These are phyloP conservation scores for Leptodactylus fuscus DNA, from an alignment of 2,113 vertebrate species.

Conservation along the genomic window DNA sequence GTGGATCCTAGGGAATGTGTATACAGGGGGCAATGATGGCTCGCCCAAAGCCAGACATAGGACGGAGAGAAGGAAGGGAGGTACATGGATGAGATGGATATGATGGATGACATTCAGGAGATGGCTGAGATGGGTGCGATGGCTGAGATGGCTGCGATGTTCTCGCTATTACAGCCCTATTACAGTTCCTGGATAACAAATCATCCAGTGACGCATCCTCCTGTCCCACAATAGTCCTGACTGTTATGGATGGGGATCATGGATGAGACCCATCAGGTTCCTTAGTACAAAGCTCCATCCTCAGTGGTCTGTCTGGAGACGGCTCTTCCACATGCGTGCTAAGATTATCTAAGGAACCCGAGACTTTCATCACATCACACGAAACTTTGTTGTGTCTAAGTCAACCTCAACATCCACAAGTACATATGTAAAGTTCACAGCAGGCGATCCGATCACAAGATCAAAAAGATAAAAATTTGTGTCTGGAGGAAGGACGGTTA, in stretches of 20 bases:
- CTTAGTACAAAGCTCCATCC: not conserved
- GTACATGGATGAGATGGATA: too few species aligned
- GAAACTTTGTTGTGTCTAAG: not conserved
- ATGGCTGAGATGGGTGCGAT: too few species aligned
- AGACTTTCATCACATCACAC: not conserved
- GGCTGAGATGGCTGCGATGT: too few species aligned
- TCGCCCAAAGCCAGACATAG: too few species aligned
- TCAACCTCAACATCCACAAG: constrained; percentile 7
- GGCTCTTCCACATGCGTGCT: not conserved
- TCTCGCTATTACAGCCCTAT: too few species aligned
- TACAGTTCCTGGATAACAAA: too few species aligned
- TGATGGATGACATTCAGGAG: too few species aligned
- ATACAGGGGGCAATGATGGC: too few species aligned
- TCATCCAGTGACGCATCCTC: too few species aligned
- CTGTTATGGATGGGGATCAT: not conserved
- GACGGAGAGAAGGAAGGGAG: too few species aligned
- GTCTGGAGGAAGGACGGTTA: not conserved
- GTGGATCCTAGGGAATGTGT: too few species aligned
- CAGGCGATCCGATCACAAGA: not conserved
- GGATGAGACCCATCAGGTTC: not conserved
- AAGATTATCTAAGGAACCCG: not conserved
- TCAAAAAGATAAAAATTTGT: not conserved
- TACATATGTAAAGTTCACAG: not conserved
- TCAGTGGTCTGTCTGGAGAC: not conserved
- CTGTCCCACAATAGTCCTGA: not conserved